Evolutionary conservation across 1,140 invertebrate genomes (phyloP).

Genomic region (Lepidurus couesii): DNA sequence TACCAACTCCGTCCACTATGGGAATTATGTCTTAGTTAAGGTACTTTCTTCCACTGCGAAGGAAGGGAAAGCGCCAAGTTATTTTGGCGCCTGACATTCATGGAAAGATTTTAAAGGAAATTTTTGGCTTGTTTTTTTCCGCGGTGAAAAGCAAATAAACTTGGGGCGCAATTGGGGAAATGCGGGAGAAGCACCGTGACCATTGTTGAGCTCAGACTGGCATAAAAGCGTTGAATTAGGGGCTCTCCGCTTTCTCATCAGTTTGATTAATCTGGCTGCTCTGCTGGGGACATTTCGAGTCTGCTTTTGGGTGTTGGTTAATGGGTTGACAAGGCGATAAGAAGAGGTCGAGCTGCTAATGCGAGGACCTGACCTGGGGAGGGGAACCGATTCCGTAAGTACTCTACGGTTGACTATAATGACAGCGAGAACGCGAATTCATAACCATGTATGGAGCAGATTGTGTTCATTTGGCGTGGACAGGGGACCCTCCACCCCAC

Average conservation of each 20-base stretch:
- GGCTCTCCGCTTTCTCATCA: not conserved
- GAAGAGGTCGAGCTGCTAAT: not conserved
- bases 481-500: not conserved
- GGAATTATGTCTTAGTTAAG: no score
- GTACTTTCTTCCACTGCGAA: no score
- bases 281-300: slow-evolving; percentile 4
- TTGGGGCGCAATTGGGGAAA: no score
- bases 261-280: not conserved
- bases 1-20: no score
- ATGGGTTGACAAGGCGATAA: not conserved
- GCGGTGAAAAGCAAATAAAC: no score
- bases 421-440: not conserved
- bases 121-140: no score
- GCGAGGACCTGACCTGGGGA: not conserved
- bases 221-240: no score
- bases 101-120: no score
- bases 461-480: not conserved
- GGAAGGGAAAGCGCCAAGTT: no score
- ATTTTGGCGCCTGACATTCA: no score
- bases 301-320: not conserved
- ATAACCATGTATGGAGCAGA: not conserved
- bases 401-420: not conserved
- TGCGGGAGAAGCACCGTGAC: not conserved
- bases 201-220: not conserved
- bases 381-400: not conserved